phyloP scores from a whole-genome alignment of 35 echinoderm and acorn worm genomes.

The Hemicentrotus pulcherrimus region DNA sequence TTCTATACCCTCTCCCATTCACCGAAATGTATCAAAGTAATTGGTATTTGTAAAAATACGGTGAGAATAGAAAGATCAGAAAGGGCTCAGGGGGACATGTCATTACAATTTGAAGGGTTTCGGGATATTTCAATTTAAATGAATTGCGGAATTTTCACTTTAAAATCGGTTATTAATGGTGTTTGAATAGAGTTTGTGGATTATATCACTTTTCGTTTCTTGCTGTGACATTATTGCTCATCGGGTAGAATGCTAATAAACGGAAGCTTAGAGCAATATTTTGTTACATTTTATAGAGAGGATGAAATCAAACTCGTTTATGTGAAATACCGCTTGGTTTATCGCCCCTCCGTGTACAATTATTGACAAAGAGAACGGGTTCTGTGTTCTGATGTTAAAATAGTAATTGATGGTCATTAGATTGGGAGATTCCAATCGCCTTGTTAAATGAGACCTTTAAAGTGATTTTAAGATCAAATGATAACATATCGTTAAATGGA shows the following conservation, averaged over 20 bases:
- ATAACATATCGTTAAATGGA: not conserved
- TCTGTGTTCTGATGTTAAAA: not conserved
- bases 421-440: not conserved
- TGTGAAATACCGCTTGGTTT: not conserved
- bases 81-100: not conserved
- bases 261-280: not conserved
- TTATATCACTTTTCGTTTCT: slow-evolving; percentile 12
- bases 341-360: not conserved
- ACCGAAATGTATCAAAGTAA: slow-evolving; percentile 3
- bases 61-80: not conserved
- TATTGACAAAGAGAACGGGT: not conserved
- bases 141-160: not conserved
- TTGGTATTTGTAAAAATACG: slow-evolving; percentile 21
- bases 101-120: slow-evolving; percentile 5
- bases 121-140: not conserved
- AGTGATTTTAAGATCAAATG: not conserved
- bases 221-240: not conserved
- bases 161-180: slow-evolving; percentile 19
- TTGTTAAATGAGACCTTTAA: not conserved
- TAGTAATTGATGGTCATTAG: slow-evolving; percentile 7
- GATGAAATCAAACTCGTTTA: not conserved
- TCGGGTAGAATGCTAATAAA: not conserved
- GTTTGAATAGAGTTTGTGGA: slow-evolving; percentile 4
- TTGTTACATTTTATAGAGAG: not conserved
- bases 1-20: not conserved